Conservation (phyloP, 1,140 invertebrate genomes). For the Aphaenogaster ashmeadi region DNA sequence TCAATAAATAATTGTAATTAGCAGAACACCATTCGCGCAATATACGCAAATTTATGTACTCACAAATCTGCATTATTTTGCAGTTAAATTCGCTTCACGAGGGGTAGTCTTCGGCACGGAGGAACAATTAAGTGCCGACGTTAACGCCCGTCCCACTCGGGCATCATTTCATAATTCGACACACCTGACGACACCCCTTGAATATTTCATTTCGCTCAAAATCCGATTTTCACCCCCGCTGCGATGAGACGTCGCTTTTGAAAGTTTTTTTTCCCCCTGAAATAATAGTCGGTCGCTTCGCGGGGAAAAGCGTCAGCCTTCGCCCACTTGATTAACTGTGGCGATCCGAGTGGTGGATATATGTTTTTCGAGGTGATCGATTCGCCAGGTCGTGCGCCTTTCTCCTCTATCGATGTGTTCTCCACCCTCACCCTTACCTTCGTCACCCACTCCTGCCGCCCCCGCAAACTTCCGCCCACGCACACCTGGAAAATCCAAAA, state of each 20-base stretch:
- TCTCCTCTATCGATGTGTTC: slow-evolving; percentile 37
- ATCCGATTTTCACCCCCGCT: not conserved
- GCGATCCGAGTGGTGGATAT: not conserved
- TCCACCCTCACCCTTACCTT: slow-evolving; percentile 13
- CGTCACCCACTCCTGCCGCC: not conserved
- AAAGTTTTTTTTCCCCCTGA: not conserved
- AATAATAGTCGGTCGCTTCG: slow-evolving; percentile 3
- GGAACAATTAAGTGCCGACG: not conserved
- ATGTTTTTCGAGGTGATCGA: slow-evolving; percentile 36
- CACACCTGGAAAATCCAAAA: slow-evolving; percentile 47
- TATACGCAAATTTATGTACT: not conserved
- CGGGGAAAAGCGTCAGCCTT: not conserved
- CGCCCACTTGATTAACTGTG: not conserved
- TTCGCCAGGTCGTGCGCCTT: slow-evolving; percentile 53
- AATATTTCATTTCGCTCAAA: slow-evolving; percentile 24
- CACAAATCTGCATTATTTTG: not conserved
- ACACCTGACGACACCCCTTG: not conserved
- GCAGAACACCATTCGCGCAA: not conserved
- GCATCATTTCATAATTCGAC: not conserved
- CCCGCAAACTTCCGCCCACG: slow-evolving; percentile 15
- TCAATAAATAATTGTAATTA: not conserved
- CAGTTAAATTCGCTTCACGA: slow-evolving; percentile 8
- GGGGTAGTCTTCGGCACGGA: not conserved
- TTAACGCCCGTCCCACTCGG: not conserved
- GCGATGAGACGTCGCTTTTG: not conserved